A percentile compares a stretch with the other conserved stretches of the same genome.
Conservation (phyloP, 1,140 invertebrate species). For the Brachionus calyciflorus region DNA sequence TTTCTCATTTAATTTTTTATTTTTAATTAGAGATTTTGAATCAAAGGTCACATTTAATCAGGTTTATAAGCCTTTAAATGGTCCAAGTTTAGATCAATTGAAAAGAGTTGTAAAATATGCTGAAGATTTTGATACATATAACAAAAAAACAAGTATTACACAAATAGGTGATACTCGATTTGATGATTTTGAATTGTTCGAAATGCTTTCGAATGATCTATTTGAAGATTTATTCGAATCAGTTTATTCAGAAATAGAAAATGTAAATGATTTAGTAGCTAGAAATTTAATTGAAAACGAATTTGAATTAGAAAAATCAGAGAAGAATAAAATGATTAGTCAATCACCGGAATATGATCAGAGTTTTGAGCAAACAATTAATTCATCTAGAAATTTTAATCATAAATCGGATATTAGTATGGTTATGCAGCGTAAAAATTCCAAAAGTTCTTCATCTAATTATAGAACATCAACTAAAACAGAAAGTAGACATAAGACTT, state of each 20-base stretch:
- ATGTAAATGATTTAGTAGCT: slow-evolving; percentile 2
- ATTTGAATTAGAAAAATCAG: not conserved
- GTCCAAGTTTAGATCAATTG: slow-evolving; percentile 1
- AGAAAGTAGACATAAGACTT: not conserved
- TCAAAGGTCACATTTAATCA: slow-evolving; percentile 9
- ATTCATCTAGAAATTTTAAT: slow-evolving; percentile 1
- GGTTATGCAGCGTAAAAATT: not conserved
- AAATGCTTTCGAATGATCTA: slow-evolving; percentile 31
- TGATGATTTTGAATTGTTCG: slow-evolving; percentile 40
- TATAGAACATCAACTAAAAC: not conserved
- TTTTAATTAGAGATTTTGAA: not conserved
- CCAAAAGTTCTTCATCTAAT: not conserved
- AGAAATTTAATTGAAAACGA: slow-evolving; percentile 20
- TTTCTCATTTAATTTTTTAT: not conserved
- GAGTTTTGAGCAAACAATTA: not conserved
- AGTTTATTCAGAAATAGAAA: slow-evolving; percentile 6
- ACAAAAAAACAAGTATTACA: slow-evolving; percentile 14
- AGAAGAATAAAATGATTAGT: not conserved
- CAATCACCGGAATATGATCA: slow-evolving; percentile 1
- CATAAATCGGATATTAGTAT: too few relatives aligned
- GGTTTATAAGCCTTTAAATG: slow-evolving; percentile 13
- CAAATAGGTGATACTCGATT: not conserved
- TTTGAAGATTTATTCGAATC: slow-evolving; percentile 9
- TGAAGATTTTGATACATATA: slow-evolving; percentile 11
- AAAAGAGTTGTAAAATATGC: slow-evolving; percentile 38